These are phyloP conservation scores for Calycopis cecrops DNA, from an alignment of 1,140 invertebrate genomes.

Conservation along the genomic window DNA sequence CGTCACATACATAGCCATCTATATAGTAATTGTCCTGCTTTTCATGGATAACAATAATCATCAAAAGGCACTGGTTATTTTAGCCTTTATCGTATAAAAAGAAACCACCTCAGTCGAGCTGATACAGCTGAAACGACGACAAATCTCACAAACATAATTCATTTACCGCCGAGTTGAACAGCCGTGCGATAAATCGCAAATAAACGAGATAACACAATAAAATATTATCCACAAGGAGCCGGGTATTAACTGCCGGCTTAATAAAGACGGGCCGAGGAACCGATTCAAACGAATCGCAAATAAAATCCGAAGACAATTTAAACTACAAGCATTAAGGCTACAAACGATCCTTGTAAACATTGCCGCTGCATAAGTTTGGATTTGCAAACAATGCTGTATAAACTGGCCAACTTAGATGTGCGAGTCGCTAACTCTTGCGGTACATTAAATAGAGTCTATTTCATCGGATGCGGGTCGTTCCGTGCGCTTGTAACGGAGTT, in stretches of 20 bases:
- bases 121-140: too few relatives aligned
- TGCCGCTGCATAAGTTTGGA: constrained; percentile 56
- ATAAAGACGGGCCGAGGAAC: constrained; percentile 18
- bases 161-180: too few relatives aligned
- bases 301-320: constrained; percentile 49
- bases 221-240: too few relatives aligned
- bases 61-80: too few relatives aligned
- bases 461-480: neutral
- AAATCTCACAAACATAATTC: too few relatives aligned
- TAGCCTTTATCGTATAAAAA: too few relatives aligned
- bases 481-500: constrained; percentile 31
- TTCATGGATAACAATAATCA: too few relatives aligned
- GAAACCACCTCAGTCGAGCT: too few relatives aligned
- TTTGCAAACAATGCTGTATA: constrained; percentile 50
- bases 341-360: constrained; percentile 58
- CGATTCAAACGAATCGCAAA: constrained; percentile 33
- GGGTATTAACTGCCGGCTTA: constrained; percentile 2
- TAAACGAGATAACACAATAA: too few relatives aligned
- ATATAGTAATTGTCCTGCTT: too few relatives aligned
- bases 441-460: constrained; percentile 20
- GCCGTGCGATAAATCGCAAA: too few relatives aligned
- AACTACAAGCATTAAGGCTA: constrained; percentile 57
- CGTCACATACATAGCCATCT: too few relatives aligned
- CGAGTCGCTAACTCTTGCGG: constrained; percentile 20
- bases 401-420: constrained; percentile 31